Percentiles rank a stretch among this genome's conserved stretches.
phyloP scores from a whole-genome alignment of 2,797 vertebrate species.

The Podarcis siculus region DNA sequence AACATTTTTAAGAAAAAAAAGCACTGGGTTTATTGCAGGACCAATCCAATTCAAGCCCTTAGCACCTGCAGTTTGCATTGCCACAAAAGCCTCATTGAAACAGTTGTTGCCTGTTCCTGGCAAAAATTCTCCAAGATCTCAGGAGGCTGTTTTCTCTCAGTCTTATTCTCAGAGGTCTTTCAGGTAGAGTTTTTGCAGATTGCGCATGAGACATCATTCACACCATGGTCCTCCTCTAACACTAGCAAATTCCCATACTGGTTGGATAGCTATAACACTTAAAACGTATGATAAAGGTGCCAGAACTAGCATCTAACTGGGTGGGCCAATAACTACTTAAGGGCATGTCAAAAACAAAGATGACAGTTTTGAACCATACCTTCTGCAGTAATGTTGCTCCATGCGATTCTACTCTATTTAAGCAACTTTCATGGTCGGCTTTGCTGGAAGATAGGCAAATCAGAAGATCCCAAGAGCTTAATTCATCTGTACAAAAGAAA shows the following conservation, averaged over 20 bases:
- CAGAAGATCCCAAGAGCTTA: conserved; percentile 83
- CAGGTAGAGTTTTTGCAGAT: not conserved
- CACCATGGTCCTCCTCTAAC: not conserved
- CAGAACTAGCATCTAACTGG: not conserved
- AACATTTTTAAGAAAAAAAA: too few relatives aligned
- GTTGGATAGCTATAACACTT: not conserved
- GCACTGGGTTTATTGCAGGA: not conserved
- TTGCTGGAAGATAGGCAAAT: conserved; percentile 85
- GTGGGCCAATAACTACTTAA: not conserved
- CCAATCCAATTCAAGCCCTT: too few relatives aligned
- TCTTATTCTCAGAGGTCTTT: not conserved
- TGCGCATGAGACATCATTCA: not conserved
- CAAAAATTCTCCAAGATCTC: not conserved
- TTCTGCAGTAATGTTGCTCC: conserved; percentile 82
- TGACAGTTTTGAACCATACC: conserved; percentile 73
- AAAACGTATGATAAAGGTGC: not conserved
- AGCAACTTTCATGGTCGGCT: conserved; percentile 78
- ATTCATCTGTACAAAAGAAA: conserved; percentile 64
- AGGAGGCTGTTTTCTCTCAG: not conserved
- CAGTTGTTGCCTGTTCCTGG: not conserved
- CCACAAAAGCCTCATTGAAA: not conserved
- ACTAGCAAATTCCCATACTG: not conserved
- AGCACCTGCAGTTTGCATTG: not conserved
- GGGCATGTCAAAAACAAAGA: not conserved
- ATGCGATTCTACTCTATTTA: conserved; percentile 78